Conservation (phyloP, 2,113 vertebrate genomes). For the Campylomormyrus numenius region DNA sequence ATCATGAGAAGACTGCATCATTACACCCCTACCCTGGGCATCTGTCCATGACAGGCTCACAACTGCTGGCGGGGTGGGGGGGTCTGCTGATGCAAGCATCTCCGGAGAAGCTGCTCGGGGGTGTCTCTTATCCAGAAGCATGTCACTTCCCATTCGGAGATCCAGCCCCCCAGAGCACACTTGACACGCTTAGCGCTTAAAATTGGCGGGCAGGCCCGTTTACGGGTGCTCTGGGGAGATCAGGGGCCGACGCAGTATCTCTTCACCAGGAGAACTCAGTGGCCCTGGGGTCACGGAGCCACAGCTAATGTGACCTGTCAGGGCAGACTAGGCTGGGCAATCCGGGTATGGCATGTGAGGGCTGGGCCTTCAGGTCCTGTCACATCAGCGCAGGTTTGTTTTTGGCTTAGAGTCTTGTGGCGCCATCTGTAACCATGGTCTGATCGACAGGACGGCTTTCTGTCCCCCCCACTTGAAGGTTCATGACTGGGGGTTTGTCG, state of each 20-base stretch:
- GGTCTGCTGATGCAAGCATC: not conserved
- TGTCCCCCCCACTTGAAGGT: not conserved
- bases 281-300: not conserved
- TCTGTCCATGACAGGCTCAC: constrained; percentile 35
- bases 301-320: constrained; percentile 9
- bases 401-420: not conserved
- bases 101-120: not conserved
- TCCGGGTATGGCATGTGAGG: not conserved
- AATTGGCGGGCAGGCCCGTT: not conserved
- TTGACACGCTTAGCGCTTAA: constrained; percentile 3
- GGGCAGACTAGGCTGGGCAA: not conserved
- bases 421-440: not conserved
- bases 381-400: not conserved
- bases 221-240: not conserved
- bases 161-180: not conserved
- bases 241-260: not conserved
- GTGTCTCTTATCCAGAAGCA: not conserved
- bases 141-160: not conserved
- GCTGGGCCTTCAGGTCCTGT: not conserved
- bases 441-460: not conserved
- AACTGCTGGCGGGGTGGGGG: constrained; percentile 19
- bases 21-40: constrained; percentile 16
- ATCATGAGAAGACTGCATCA: not conserved
- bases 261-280: not conserved
- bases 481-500: not conserved